Evolutionary conservation across 2,888 invertebrate genomes (phyloP).

Genomic region (Nowickia ferox): DNA sequence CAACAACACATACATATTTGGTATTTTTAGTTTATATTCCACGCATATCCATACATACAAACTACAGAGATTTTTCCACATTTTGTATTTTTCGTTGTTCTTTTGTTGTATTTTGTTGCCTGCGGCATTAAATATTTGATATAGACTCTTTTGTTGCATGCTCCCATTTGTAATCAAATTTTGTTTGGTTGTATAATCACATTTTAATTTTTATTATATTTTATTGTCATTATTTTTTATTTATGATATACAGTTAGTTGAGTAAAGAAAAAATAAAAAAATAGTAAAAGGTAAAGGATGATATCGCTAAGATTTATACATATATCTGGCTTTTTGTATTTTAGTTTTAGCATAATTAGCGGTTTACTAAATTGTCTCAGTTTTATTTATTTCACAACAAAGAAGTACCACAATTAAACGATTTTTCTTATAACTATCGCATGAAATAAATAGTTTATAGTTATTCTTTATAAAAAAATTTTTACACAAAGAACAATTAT

Average conservation of each 20-base stretch:
- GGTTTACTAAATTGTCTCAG: too few relatives aligned
- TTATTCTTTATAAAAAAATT: background rate
- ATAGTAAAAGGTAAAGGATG: background rate
- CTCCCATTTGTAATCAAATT: conserved; percentile 66
- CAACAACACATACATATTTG: background rate
- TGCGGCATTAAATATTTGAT: conserved; percentile 48
- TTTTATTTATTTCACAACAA: too few relatives aligned
- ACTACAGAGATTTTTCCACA: background rate
- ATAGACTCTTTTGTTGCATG: conserved; percentile 47
- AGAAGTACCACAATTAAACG: too few relatives aligned
- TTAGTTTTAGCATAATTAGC: too few relatives aligned
- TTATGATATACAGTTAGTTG: background rate
- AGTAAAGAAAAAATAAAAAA: background rate
- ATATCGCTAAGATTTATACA: background rate
- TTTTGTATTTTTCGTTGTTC: conserved; percentile 40
- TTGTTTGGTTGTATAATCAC: conserved; percentile 66
- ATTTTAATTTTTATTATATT: conserved; percentile 67
- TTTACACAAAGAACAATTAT: conserved; percentile 44
- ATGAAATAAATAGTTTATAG: background rate
- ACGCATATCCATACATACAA: background rate
- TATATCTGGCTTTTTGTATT: too few relatives aligned
- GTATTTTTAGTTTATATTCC: conserved; percentile 1
- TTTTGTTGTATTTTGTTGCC: conserved; percentile 47
- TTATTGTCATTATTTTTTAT: conserved; percentile 51
- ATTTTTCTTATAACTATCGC: background rate